Evolutionary conservation across 2,888 invertebrate genomes (phyloP).

Genomic region (Epirrhoe alternata): DNA sequence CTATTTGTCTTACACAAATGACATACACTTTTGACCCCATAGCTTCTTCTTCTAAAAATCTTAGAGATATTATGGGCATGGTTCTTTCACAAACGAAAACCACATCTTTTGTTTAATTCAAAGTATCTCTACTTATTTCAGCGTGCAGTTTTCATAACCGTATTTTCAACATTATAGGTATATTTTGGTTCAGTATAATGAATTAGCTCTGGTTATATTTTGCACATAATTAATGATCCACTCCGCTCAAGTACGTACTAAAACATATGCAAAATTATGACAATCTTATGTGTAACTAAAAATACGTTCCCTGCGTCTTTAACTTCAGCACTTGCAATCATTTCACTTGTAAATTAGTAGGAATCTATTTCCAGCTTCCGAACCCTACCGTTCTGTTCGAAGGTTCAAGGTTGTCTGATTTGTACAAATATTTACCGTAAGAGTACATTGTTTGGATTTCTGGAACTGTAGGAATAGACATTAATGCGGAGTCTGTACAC

Average conservation of each 20-base stretch:
- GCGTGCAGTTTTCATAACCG: too few relatives aligned
- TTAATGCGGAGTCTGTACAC: constrained; percentile 5
- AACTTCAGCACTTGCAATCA: constrained; percentile 23
- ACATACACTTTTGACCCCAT: not conserved
- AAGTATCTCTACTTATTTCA: too few relatives aligned
- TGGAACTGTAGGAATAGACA: constrained; percentile 28
- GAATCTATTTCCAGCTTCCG: constrained; percentile 44
- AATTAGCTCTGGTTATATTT: not conserved
- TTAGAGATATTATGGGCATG: not conserved
- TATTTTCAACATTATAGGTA: too few relatives aligned
- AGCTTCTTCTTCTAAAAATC: not conserved
- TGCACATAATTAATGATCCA: constrained; percentile 19
- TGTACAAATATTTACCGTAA: constrained; percentile 52
- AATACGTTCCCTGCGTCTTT: constrained; percentile 29
- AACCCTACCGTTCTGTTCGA: constrained; percentile 37
- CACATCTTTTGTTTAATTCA: too few relatives aligned
- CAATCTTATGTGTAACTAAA: constrained; percentile 35
- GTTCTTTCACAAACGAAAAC: not conserved
- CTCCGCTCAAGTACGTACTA: constrained; percentile 23
- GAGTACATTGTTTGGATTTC: constrained; percentile 30
- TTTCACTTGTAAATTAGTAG: constrained; percentile 42
- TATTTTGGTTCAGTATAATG: not conserved
- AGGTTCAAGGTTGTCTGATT: constrained; percentile 48
- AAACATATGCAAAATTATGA: constrained; percentile 37
- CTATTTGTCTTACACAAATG: constrained; percentile 3